Conservation (phyloP, 2,113 vertebrate species). For the Rhipidura dahli region DNA sequence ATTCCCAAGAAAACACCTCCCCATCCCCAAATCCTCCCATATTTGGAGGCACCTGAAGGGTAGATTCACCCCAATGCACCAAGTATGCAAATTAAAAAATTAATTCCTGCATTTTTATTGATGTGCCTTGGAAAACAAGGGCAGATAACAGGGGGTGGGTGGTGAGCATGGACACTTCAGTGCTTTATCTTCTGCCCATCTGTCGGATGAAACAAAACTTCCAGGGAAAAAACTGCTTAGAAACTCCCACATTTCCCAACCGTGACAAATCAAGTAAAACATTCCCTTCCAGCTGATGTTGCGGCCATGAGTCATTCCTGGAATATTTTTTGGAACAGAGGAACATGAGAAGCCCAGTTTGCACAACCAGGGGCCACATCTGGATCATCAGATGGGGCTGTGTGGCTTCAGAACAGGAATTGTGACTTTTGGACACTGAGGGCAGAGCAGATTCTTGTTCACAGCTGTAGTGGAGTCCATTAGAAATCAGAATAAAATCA, state of each 20-base stretch:
- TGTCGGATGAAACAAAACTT: neutral
- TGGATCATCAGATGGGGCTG: neutral
- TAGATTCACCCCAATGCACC: neutral
- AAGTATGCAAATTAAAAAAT: neutral
- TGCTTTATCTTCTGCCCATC: neutral
- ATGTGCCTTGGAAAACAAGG: neutral
- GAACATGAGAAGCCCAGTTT: neutral
- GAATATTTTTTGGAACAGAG: neutral
- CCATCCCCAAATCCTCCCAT: neutral
- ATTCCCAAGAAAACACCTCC: neutral
- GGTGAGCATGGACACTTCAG: neutral
- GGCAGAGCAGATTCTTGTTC: neutral
- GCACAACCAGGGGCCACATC: neutral
- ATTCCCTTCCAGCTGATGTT: neutral
- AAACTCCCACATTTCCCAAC: neutral
- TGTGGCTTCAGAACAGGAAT: neutral
- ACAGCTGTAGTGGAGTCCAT: accelerated
- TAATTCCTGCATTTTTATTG: neutral
- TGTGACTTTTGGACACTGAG: neutral
- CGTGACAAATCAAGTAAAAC: neutral
- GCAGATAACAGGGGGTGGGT: accelerated
- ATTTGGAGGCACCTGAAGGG: neutral
- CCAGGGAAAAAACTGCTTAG: neutral
- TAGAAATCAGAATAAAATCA: neutral
- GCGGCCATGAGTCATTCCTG: neutral